Evolutionary conservation across 1,140 invertebrate species (phyloP), one percentile per base, ranked within the genome.

Genomic region (Druon quercuslanigerum): DNA sequence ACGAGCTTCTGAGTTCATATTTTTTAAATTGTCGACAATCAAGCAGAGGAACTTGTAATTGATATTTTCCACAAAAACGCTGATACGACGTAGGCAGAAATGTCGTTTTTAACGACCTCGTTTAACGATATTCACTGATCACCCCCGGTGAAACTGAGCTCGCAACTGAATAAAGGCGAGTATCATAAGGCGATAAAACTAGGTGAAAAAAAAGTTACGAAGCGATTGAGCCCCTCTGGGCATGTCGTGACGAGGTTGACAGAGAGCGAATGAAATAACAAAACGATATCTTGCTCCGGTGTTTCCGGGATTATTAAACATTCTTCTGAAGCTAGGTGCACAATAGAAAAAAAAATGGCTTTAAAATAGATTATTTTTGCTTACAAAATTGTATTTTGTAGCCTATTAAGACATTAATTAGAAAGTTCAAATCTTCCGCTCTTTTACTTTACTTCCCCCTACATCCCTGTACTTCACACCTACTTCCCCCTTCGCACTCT

Each of bases 121-220:
- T 66, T 66, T 66, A 60, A 17, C 25, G 19, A 25, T 60, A 60
- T 33, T 16, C 19, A 9, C 12, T 40, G 12, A 66, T 66, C 57
- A 66, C 57, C 25, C 8, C 20, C 13, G 40, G 57, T 12, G 11
- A 20, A 60, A 60, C 20, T 60, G 56, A 66, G 57, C 19, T 33
- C 33, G 57, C 25, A 33, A 66, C 20, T 14, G 57, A 66, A 66
- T 66, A 66, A 66, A 66, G 57, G 14, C 12, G 57, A 33, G 25
- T 25, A 66, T 66, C 57, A 66, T 66, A 66, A 66, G 57, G 20
- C 57, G 57, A 66, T 66, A 66, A 66, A 66, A 66, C 57, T 33
- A 66, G 3, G 25, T 20, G 25, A 66, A 66, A 54, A 54, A 66
- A 66, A 66, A 66, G 57, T 66, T 25, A 66, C 57, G 25, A 66